Conservation (phyloP, 2,888 invertebrate genomes). For the Nephrotoma guestfalica region DNA sequence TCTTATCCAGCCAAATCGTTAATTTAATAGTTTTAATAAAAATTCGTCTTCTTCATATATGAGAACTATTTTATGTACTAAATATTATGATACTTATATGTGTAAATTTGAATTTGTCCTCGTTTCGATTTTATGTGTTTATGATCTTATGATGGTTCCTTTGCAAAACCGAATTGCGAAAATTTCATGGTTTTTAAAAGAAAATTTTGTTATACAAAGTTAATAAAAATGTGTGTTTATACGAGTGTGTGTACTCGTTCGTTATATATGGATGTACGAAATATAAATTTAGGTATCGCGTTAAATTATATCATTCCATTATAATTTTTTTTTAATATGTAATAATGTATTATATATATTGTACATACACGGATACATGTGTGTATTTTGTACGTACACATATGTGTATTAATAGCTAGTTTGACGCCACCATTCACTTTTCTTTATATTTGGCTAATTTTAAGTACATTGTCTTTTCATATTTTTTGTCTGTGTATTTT, state of each 20-base stretch:
- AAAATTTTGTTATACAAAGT: not conserved
- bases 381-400: not conserved
- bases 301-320: not conserved
- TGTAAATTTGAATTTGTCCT: not conserved
- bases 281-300: not conserved
- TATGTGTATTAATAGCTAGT: not conserved
- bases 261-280: not conserved
- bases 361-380: not conserved
- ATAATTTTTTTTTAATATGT: not conserved
- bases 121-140: not conserved
- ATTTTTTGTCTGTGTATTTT: not conserved
- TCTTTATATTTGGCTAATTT: not conserved
- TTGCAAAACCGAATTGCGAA: not conserved
- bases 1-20: not conserved
- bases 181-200: not conserved
- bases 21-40: not conserved
- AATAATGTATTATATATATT: not conserved
- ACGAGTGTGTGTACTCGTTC: not conserved
- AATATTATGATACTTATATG: not conserved
- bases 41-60: not conserved
- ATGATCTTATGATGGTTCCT: not conserved
- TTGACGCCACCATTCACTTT: not conserved
- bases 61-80: not conserved
- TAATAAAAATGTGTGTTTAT: not conserved
- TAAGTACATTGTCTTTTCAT: not conserved